Evolutionary conservation across 2,888 invertebrate species (phyloP), one percentile per base, ranked within the genome.

Genomic region (Nezara viridula): DNA sequence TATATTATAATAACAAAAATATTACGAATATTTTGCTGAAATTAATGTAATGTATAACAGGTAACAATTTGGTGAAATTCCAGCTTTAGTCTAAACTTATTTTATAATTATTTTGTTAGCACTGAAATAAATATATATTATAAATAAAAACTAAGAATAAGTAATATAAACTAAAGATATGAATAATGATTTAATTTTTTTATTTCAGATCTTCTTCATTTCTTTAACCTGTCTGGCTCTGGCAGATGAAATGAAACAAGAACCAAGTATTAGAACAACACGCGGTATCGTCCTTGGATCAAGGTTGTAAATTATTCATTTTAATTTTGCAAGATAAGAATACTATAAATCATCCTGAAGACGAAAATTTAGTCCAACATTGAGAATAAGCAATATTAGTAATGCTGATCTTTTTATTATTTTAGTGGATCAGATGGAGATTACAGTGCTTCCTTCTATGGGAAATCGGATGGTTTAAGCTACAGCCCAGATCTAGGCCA

Each of bases 261-360:
- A 44, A 27, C 24, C 44, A 24, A 16, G 37, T 1, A 40, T n/a
- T 19, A 81, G 88, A 50, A 27, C 32, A 24, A n/a, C 88, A 73
- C 52, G 88, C 32, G 88, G 88, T 27, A 49, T 49, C 21, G 21
- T 77, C 44, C n/a, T 81, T 21, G 88, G 88, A 49, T 49, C 88
- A 19, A 81, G 88, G 88, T 77, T 88, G 19, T 49, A 88, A 27
- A 88, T 27, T 86, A 60, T 44, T 87, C 2, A 55, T 24, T 86
- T 14, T 19, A 47, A 16, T 16, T 50, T 86, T 52, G 9, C 16
- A 0, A 60, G 14, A 60, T n/a, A n/a, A n/a, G n/a, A n/a, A n/a
- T n/a, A n/a, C n/a, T n/a, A 16, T 6, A 52, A 44, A 27, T 50
- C 2, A 1, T 21, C 37, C 24, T 52, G 37, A 40, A 37, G 14